Evolutionary conservation across 2,113 vertebrate genomes (phyloP), one percentile per base, ranked within the genome.

Genomic region (Dipodomys stephensi): DNA sequence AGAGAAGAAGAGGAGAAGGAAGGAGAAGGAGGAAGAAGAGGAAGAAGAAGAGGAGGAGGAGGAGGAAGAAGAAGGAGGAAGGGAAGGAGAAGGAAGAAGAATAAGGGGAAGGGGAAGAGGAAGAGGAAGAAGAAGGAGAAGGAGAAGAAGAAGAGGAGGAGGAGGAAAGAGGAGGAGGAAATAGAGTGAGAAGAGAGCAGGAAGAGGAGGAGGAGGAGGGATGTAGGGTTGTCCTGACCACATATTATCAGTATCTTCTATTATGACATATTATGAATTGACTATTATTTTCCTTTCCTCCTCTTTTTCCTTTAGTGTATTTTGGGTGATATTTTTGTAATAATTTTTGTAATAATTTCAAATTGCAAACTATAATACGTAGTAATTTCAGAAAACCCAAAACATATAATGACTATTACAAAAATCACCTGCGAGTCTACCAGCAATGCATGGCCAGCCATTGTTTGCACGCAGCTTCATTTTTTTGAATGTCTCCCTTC

Each of bases 331-430:
- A 3, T 77, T 76, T 79, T 53, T 57, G 46, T 13, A 73, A 57
- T 7, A 57, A 64, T 88, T 39, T 39, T 39, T 39, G 39, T 11
- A 65, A 13, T 71, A 39, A 39, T 84, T 88, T 28, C 7, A 73
- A 88, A 68, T 84, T 81, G 44, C 84, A 81, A 76, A 67, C 80
- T 84, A 49, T 84, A 81, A 67, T 76, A 49, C 4, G 25, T 49
- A 2, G 28, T 84, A 19, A 85, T 80, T 84, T 88, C 49, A 87
- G 64, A 82, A 88, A 91, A 77, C 68, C 6, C 68, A 94, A 90
- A 80, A 74, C 53, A 83, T 76, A 69, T 44, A 60, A 81, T 71
- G 49, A 60, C 44, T 72, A 53, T 15, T 23, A 71, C 57, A 93
- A 88, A 64, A 71, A 57, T 46, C 12, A 39, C 39, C 39, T 39